These are phyloP conservation scores for Turnix velox DNA, from an alignment of 2,113 vertebrate genomes.

Conservation along the genomic window DNA sequence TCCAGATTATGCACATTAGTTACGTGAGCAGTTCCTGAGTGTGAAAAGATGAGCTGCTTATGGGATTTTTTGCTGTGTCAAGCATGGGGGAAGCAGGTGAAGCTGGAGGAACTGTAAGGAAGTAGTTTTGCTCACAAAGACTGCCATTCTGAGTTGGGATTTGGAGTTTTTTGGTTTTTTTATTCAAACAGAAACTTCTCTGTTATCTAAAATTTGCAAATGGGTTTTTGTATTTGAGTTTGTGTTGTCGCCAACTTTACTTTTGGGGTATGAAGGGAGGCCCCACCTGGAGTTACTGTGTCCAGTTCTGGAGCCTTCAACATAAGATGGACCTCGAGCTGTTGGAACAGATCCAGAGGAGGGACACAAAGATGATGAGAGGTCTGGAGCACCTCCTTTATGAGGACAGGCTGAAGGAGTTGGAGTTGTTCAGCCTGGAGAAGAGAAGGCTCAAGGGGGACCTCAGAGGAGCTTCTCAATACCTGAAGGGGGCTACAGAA, in stretches of 20 bases:
- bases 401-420: too few relatives aligned
- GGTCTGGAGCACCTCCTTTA: too few relatives aligned
- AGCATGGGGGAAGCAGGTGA: background rate
- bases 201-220: background rate
- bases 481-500: too few relatives aligned
- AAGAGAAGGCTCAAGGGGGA: too few relatives aligned
- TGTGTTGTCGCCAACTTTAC: background rate
- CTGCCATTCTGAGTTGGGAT: background rate
- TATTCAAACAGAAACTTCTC: background rate
- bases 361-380: too few relatives aligned
- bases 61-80: background rate
- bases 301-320: too few relatives aligned
- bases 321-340: too few relatives aligned
- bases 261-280: background rate
- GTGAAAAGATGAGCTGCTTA: slow-evolving; percentile 10
- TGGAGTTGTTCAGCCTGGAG: too few relatives aligned
- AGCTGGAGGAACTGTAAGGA: background rate
- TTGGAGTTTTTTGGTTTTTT: background rate
- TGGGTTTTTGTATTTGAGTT: background rate
- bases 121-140: background rate
- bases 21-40: background rate
- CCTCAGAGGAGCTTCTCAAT: too few relatives aligned
- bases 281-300: too few relatives aligned
- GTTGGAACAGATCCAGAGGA: too few relatives aligned
- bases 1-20: background rate